A percentile compares a stretch with the other conserved stretches of the same genome.
phyloP scores from a whole-genome alignment of 2,797 vertebrate genomes.

The Balearica regulorum region DNA sequence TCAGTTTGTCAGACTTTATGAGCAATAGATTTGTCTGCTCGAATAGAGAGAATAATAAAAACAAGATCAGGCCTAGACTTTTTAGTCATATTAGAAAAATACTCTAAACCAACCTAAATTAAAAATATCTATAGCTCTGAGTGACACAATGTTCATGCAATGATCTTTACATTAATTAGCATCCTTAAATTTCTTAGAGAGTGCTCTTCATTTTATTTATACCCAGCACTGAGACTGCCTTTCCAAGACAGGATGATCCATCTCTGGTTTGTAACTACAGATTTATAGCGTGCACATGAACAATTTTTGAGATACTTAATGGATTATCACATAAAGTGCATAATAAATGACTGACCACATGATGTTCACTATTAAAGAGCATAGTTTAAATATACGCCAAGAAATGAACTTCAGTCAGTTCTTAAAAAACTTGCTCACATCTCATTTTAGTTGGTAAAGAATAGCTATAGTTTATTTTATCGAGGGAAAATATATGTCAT shows the following conservation, averaged over 20 bases:
- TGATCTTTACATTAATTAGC: constrained; percentile 10
- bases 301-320: not conserved
- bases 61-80: not conserved
- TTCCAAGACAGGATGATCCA: not conserved
- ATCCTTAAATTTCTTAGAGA: not conserved
- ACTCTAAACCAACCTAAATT: not conserved
- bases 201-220: not conserved
- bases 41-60: not conserved
- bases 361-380: not conserved
- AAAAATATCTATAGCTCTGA: not conserved
- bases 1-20: not conserved
- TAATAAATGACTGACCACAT: not conserved
- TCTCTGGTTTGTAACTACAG: not conserved
- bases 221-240: not conserved
- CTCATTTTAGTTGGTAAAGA: not conserved
- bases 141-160: not conserved
- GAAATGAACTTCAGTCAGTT: not conserved
- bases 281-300: not conserved
- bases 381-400: not conserved
- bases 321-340: not conserved
- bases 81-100: not conserved
- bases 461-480: not conserved
- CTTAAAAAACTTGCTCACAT: not conserved
- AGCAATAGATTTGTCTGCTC: not conserved
- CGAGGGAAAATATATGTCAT: not conserved